Conservation (phyloP, 2,888 invertebrate genomes). For the Boloria selene region DNA sequence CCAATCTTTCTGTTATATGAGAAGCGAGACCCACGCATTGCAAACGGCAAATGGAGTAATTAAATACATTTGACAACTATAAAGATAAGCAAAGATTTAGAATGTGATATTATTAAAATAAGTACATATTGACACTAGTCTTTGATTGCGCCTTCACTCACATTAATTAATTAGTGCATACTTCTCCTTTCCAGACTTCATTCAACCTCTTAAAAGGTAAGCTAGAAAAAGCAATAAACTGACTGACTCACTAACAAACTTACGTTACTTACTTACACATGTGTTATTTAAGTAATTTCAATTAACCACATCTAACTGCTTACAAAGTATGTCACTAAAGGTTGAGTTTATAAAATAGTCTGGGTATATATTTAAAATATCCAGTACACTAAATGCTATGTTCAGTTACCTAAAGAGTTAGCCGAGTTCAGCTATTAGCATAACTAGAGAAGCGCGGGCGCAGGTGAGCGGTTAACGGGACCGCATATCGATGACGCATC, state of each 20-base stretch:
- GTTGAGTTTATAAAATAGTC: too few species aligned
- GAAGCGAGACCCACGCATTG: conserved; percentile 25
- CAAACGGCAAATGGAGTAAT: conserved; percentile 5
- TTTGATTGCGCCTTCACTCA: too few species aligned
- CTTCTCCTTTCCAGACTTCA: too few species aligned
- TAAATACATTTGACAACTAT: neutral
- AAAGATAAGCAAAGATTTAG: neutral
- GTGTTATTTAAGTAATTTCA: too few species aligned
- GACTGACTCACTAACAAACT: too few species aligned
- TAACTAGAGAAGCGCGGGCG: conserved; percentile 78
- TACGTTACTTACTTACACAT: too few species aligned
- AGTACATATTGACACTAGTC: too few species aligned
- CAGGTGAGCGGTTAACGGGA: conserved; percentile 79
- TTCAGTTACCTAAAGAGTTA: conserved; percentile 52
- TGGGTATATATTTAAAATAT: conserved; percentile 8
- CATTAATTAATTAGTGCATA: too few species aligned
- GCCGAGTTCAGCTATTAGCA: conserved; percentile 70
- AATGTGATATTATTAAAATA: too few species aligned
- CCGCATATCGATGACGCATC: conserved; percentile 56
- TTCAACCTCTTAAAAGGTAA: neutral
- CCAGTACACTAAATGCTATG: conserved; percentile 49
- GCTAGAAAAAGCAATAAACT: too few species aligned
- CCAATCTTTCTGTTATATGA: conserved; percentile 35
- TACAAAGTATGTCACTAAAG: too few species aligned
- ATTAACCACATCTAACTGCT: too few species aligned